phyloP scores from a whole-genome alignment of 2,888 invertebrate species.

The Fragum fragum region DNA sequence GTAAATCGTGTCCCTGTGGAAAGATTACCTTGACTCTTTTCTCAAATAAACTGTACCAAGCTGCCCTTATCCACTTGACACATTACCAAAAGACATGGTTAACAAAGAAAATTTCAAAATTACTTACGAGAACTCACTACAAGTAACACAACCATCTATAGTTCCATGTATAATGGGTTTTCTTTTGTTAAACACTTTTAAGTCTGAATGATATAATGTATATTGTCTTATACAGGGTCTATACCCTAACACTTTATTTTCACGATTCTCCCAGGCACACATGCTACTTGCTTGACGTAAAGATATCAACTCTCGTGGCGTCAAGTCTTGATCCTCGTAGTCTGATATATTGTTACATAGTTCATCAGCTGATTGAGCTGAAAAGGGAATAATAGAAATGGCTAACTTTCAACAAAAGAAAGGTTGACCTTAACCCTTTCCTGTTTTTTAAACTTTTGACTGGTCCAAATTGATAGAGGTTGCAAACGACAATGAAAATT shows the following conservation, averaged over 20 bases:
- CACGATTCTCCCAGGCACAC: not conserved
- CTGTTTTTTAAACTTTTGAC: no score
- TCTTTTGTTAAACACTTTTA: constrained; percentile 20
- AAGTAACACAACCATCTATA: constrained; percentile 22
- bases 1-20: no score
- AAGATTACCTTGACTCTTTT: no score
- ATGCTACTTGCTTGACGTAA: constrained; percentile 16
- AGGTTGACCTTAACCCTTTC: no score
- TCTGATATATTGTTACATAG: constrained; percentile 30
- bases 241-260: constrained; percentile 37
- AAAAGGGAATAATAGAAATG: not conserved
- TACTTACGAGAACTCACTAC: constrained; percentile 26
- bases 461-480: no score
- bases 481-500: no score
- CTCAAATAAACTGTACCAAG: no score
- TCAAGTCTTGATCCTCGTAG: constrained; percentile 25
- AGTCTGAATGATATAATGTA: constrained; percentile 52
- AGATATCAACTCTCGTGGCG: constrained; percentile 2
- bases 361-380: not conserved
- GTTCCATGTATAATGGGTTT: constrained; percentile 17
- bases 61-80: no score
- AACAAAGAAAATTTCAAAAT: not conserved
- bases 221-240: constrained; percentile 56
- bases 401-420: no score
- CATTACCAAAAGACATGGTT: no score